phyloP scores from a whole-genome alignment of 2,888 invertebrate genomes.

The Scelioninae gen. 2 region DNA sequence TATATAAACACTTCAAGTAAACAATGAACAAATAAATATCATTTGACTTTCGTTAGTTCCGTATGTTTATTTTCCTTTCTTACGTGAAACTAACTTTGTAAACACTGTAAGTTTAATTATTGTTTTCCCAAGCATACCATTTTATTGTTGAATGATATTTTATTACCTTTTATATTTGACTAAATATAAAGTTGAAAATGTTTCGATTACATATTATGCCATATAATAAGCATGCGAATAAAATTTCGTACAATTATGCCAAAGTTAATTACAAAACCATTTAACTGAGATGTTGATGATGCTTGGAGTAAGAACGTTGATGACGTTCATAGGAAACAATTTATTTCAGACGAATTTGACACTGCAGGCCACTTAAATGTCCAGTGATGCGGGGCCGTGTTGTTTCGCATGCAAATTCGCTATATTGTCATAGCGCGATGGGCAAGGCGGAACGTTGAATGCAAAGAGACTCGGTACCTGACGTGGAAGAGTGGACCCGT shows the following conservation, averaged over 20 bases:
- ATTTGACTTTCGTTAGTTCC: too few species aligned
- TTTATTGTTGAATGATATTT: too few species aligned
- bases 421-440: constrained; percentile 69
- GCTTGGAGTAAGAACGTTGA: constrained; percentile 29
- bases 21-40: too few species aligned
- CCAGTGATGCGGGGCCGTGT: constrained; percentile 62
- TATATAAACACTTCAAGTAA: too few species aligned
- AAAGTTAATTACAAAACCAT: constrained; percentile 45
- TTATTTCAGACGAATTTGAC: constrained; percentile 67
- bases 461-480: constrained; percentile 55
- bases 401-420: constrained; percentile 74
- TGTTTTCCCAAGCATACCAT: too few species aligned
- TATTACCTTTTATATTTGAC: too few species aligned
- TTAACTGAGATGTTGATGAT: constrained; percentile 39
- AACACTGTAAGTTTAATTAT: too few species aligned
- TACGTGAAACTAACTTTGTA: too few species aligned
- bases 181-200: background rate
- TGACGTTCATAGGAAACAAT: constrained; percentile 66
- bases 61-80: too few species aligned
- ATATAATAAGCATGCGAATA: constrained; percentile 20
- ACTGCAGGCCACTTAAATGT: constrained; percentile 61
- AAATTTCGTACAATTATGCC: constrained; percentile 22
- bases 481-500: constrained; percentile 65
- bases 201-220: constrained; percentile 3
- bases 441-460: constrained; percentile 52